Evolutionary conservation across 2,888 invertebrate genomes (phyloP), one percentile per base, ranked within the genome.

Genomic region (Standfussiana lucernea): DNA sequence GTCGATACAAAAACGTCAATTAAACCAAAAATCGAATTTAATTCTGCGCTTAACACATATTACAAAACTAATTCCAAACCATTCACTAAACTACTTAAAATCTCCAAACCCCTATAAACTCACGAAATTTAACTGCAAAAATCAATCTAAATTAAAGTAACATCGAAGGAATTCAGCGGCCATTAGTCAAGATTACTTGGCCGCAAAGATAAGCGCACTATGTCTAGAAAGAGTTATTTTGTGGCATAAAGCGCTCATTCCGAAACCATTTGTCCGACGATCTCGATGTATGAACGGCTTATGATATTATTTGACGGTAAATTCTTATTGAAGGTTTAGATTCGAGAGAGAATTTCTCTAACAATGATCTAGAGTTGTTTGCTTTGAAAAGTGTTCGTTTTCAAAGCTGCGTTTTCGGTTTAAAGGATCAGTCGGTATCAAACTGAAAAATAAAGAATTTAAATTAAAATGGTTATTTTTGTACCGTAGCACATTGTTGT

Each of bases 121-220:
- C 47, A 28, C 28, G 59, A 66, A 62, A 84, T 82, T 85, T 82
- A 77, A 85, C 59, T 66, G 71, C 59, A 77, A 70, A 83, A 84
- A 87, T 87, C 87, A 88, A 87, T 87, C 88, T 82, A 86, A 87
- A 87, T 87, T 86, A 88, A 82, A 88, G 47, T 78, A 15, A 82
- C 86, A 87, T 87, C 75, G 82, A 77, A 73, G 75, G 65, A 73
- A 85, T 85, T 82, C 72, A 24, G 62, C 6, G 28, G 35, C 73
- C 76, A 87, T 87, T 79, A 82, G 70, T 88, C 88, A 84, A 86
- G 87, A 87, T 87, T 88, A 87, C 86, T 69, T 45, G 67, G 35
- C 56, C 45, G 21, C 82, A 28, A 45, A 86, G 88, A 87, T 87
- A 87, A 87, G 86, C 82, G 72, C 47, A 73, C 69, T 83, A 68